Percentiles rank a stretch among this genome's conserved stretches.
Conservation (phyloP, 2,113 vertebrate species). For the Malurus alboscapulatus region DNA sequence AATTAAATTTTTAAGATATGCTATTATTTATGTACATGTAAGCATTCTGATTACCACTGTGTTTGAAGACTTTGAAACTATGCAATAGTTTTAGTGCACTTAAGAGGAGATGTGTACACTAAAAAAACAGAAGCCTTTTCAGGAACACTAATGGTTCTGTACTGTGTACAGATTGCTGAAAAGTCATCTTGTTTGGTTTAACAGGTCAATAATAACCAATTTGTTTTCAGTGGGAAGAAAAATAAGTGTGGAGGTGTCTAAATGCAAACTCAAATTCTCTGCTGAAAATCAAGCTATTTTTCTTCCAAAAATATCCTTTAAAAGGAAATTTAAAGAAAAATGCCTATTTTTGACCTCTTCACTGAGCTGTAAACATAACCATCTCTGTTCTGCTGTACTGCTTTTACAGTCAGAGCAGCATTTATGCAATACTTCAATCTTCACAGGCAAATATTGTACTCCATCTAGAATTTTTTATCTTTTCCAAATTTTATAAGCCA, state of each 20-base stretch:
- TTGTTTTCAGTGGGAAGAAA: neutral
- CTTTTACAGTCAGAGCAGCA: neutral
- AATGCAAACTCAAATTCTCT: slow-evolving; percentile 2
- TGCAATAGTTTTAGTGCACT: slow-evolving; percentile 39
- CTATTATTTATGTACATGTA: slow-evolving; percentile 56
- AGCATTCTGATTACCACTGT: slow-evolving; percentile 39
- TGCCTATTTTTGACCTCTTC: neutral
- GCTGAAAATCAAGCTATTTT: neutral
- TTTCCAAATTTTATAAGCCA: slow-evolving; percentile 33
- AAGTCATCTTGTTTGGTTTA: slow-evolving; percentile 12
- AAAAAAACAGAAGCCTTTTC: neutral
- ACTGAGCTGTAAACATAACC: neutral
- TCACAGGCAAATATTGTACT: neutral
- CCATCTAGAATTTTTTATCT: slow-evolving; percentile 9
- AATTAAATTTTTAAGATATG: slow-evolving; percentile 52
- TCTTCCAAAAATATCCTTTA: slow-evolving; percentile 33
- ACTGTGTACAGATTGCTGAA: slow-evolving; percentile 26
- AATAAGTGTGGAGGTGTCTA: neutral
- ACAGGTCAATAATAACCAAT: neutral
- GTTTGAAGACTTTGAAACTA: slow-evolving; percentile 27
- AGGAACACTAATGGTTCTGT: slow-evolving; percentile 35
- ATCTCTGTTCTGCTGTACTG: neutral
- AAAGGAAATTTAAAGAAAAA: slow-evolving; percentile 32
- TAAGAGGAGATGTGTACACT: neutral
- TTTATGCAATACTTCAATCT: neutral